Percentiles rank a stretch among this genome's conserved stretches.
phyloP scores from a whole-genome alignment of 2,888 invertebrate species.

The Mylabris sibirica region DNA sequence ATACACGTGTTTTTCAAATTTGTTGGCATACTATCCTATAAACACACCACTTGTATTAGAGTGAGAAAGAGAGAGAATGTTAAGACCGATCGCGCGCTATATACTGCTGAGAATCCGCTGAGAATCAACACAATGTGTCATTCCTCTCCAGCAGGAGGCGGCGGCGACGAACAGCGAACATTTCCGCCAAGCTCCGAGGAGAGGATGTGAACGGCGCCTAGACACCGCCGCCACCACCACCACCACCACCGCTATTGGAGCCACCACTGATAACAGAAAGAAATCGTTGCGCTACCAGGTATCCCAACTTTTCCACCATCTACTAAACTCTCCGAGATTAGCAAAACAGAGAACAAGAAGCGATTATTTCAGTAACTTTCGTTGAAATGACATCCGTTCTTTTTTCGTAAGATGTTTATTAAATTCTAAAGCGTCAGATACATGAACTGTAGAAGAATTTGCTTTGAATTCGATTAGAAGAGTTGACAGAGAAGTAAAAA shows the following conservation, averaged over 20 bases:
- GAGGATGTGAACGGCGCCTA: conserved; percentile 23
- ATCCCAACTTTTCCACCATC: neutral
- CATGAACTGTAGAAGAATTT: no score
- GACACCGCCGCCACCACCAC: conserved; percentile 15
- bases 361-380: no score
- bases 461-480: no score
- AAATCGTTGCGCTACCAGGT: conserved; percentile 6
- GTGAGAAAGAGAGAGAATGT: conserved; percentile 6
- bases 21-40: neutral
- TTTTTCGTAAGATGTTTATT: no score
- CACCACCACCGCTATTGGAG: no score
- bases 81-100: conserved; percentile 28
- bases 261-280: conserved; percentile 6
- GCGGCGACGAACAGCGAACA: conserved; percentile 33
- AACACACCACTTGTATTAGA: neutral
- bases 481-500: no score
- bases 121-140: conserved; percentile 38
- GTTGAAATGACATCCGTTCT: no score
- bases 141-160: conserved; percentile 34
- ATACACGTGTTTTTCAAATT: conserved; percentile 5
- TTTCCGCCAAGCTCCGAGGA: conserved; percentile 34
- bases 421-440: no score
- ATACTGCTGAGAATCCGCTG: conserved; percentile 15
- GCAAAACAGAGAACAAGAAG: neutral
- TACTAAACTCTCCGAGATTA: neutral